A percentile compares a stretch with the other conserved stretches of the same genome.
Evolutionary conservation across 2,797 vertebrate species (phyloP).

Genomic region (Acrocephalus scirpaceus): DNA sequence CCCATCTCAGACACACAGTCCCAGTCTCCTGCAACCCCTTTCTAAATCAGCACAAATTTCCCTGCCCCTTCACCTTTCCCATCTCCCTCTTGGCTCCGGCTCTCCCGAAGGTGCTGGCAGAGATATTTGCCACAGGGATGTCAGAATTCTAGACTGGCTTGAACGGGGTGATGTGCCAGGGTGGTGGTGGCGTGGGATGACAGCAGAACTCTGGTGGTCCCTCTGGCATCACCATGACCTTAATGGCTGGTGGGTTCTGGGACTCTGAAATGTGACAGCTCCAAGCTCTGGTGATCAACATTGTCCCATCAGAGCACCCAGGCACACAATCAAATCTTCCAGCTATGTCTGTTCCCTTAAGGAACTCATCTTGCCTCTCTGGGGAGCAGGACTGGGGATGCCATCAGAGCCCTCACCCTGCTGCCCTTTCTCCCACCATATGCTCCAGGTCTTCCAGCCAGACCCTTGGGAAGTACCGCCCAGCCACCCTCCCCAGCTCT

Average conservation of each 20-base stretch:
- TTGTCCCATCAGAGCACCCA: rapidly evolving
- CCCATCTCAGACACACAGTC: background rate
- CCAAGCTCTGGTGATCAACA: background rate
- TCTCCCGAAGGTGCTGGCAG: background rate
- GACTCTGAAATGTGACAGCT: background rate
- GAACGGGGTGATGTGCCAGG: rapidly evolving
- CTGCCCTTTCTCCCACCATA: background rate
- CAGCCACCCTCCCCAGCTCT: rapidly evolving
- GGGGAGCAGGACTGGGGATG: background rate
- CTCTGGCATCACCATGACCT: background rate
- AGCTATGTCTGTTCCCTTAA: background rate
- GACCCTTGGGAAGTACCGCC: background rate
- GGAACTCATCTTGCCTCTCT: rapidly evolving
- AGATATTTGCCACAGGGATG: background rate
- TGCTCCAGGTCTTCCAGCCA: conserved; percentile 31
- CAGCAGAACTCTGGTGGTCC: background rate
- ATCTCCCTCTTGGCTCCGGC: background rate
- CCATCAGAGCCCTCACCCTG: rapidly evolving
- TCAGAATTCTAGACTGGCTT: background rate
- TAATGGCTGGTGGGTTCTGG: rapidly evolving
- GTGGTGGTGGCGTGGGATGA: background rate
- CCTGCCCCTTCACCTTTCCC: background rate
- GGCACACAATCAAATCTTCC: background rate
- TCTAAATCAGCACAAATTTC: conserved; percentile 63
- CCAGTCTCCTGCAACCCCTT: background rate